These are phyloP conservation scores for Oophaga pumilio DNA, from an alignment of 2,113 vertebrate genomes.

Conservation along the genomic window DNA sequence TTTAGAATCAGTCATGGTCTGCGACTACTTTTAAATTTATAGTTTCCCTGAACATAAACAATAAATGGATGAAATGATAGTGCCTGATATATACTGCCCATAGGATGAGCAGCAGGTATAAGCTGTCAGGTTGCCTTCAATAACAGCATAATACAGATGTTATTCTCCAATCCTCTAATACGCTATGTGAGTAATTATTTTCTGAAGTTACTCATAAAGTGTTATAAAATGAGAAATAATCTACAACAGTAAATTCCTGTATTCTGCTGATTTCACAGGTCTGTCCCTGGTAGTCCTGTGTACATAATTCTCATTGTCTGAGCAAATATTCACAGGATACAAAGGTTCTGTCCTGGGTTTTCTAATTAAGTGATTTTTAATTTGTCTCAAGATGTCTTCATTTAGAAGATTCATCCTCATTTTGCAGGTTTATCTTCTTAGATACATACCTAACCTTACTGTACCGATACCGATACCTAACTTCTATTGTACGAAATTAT, in stretches of 20 bases:
- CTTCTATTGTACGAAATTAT: neutral
- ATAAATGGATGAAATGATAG: no score
- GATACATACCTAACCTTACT: neutral
- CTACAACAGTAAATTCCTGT: neutral
- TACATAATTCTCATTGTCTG: slow-evolving; percentile 6
- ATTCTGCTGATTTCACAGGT: neutral
- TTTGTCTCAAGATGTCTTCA: slow-evolving; percentile 17
- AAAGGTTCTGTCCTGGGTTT: slow-evolving; percentile 23
- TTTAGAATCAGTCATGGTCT: no score
- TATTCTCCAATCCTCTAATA: no score
- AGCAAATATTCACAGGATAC: slow-evolving; percentile 14
- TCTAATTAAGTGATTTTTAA: slow-evolving; percentile 15
- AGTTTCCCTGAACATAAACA: no score
- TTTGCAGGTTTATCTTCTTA: neutral
- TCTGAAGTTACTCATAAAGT: neutral
- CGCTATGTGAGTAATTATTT: no score
- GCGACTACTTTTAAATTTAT: no score
- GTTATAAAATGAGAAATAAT: neutral
- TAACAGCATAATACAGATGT: no score
- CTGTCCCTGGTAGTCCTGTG: neutral
- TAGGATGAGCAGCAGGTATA: no score
- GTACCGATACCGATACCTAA: neutral
- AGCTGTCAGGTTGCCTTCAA: no score
- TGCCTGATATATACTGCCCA: no score
- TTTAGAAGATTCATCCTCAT: neutral